Conservation (phyloP, 2,888 invertebrate genomes). For the Drosophila fulvimacula region DNA sequence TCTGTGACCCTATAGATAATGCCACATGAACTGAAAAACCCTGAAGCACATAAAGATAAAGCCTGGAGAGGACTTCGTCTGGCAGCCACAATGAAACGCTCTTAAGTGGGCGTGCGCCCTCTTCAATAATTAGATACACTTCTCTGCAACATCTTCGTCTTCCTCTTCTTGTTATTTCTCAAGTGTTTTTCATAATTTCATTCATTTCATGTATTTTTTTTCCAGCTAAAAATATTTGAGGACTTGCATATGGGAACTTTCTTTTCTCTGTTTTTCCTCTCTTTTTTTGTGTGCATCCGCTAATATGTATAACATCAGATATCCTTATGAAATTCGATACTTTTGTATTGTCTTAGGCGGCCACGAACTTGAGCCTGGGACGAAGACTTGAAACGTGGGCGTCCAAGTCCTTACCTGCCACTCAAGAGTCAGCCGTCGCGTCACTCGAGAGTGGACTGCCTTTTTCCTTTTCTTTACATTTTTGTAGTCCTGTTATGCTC, state of each 20-base stretch:
- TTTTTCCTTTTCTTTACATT: background rate
- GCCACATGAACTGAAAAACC: conserved; percentile 34
- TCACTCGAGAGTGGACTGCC: conserved; percentile 2
- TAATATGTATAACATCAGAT: conserved; percentile 23
- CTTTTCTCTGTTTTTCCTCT: background rate
- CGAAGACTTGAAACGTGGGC: conserved; percentile 56
- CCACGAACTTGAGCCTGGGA: conserved; percentile 29
- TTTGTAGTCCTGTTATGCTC: conserved; percentile 14
- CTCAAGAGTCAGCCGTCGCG: conserved; percentile 28
- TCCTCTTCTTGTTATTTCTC: conserved; percentile 22
- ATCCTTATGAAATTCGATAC: conserved; percentile 76
- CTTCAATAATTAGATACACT: conserved; percentile 71
- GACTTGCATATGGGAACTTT: conserved; percentile 68
- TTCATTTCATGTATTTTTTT: conserved; percentile 12
- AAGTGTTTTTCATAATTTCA: conserved; percentile 60
- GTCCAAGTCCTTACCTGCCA: conserved; percentile 58
- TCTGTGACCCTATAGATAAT: conserved; percentile 45
- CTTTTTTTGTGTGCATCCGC: conserved; percentile 36
- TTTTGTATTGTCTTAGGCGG: conserved; percentile 57
- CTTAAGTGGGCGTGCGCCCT: conserved; percentile 66
- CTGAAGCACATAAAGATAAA: conserved; percentile 21
- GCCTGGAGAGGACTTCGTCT: conserved; percentile 11
- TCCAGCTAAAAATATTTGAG: conserved; percentile 49
- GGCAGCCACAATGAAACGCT: conserved; percentile 44
- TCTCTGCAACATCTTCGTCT: background rate